phyloP scores from a whole-genome alignment of 2,113 vertebrate genomes.

The Upupa epops region DNA sequence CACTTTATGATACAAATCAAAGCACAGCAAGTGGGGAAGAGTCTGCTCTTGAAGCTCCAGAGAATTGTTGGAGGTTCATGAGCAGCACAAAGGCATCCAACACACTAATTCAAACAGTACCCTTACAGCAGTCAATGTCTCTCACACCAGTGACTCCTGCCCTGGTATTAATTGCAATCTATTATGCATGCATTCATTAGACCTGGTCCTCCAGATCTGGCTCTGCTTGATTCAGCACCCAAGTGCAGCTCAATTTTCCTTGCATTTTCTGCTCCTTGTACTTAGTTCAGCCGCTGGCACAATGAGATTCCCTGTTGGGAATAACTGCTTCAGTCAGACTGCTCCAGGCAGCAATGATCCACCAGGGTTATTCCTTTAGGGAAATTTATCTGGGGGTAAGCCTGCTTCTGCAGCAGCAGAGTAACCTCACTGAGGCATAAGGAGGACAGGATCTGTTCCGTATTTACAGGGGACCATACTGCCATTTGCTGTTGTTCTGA shows the following conservation, averaged over 20 bases:
- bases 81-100: background rate
- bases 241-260: background rate
- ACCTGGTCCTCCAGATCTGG: background rate
- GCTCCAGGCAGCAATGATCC: background rate
- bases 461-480: background rate
- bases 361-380: background rate
- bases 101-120: background rate
- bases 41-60: background rate
- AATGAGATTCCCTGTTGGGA: slow-evolving; percentile 19
- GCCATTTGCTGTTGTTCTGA: background rate
- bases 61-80: background rate
- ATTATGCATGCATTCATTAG: slow-evolving; percentile 30
- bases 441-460: background rate
- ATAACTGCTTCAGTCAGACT: background rate
- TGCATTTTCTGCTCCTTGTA: background rate
- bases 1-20: background rate
- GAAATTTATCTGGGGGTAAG: background rate
- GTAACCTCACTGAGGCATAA: background rate
- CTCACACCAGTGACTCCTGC: background rate
- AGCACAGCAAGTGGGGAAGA: fast-evolving
- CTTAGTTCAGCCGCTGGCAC: background rate
- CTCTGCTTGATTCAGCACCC: slow-evolving; percentile 35
- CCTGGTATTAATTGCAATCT: slow-evolving; percentile 16
- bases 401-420: background rate
- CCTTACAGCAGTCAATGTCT: background rate